Percentiles rank a stretch among this genome's conserved stretches.
Evolutionary conservation across 2,113 vertebrate species (phyloP).

Genomic region (Pogona vitticeps): DNA sequence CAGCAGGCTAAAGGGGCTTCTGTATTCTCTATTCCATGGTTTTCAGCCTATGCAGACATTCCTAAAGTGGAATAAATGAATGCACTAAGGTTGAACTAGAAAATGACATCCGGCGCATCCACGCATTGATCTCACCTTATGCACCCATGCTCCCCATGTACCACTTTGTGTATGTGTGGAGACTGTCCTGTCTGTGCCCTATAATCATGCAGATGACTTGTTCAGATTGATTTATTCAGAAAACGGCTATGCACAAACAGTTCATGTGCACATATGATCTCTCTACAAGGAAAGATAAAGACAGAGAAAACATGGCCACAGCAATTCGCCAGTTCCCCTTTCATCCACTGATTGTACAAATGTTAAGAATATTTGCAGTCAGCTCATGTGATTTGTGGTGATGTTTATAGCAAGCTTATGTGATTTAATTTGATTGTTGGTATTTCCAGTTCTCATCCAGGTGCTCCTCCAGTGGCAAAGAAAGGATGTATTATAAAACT

Average conservation of each 20-base stretch:
- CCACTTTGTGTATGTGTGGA: background rate
- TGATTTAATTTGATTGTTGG: constrained; percentile 53
- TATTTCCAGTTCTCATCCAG: constrained; percentile 41
- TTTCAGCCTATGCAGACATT: background rate
- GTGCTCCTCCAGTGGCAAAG: constrained; percentile 49
- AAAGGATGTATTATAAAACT: constrained; percentile 59
- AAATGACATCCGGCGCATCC: background rate
- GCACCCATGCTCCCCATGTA: background rate
- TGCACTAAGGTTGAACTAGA: background rate
- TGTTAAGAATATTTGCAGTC: constrained; percentile 17
- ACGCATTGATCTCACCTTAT: background rate
- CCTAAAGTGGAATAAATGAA: background rate
- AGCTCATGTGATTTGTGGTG: too few species aligned
- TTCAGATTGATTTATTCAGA: background rate
- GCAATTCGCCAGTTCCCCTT: background rate
- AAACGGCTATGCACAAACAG: background rate
- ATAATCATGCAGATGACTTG: background rate
- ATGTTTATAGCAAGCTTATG: background rate
- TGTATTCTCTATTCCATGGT: background rate
- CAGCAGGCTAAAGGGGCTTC: background rate
- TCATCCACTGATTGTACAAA: background rate
- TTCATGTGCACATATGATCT: background rate
- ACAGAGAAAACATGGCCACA: background rate
- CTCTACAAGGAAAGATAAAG: background rate
- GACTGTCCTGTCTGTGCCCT: background rate